These are phyloP conservation scores for Plumapathes pennacea DNA, from an alignment of 92 coral and sea anemone species.

Conservation along the genomic window DNA sequence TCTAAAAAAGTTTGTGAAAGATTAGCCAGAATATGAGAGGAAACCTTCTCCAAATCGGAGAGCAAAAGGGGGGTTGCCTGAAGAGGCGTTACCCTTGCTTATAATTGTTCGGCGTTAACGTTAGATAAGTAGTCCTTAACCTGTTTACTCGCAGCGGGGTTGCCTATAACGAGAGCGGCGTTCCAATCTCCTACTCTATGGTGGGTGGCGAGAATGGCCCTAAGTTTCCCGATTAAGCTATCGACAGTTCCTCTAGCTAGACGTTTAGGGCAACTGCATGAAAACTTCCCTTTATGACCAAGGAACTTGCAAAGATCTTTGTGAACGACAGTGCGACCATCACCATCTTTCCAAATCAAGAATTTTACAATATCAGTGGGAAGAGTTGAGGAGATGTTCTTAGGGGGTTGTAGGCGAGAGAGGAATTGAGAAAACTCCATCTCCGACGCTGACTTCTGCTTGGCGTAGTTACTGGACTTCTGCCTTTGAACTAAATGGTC, in stretches of 20 bases:
- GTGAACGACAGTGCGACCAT: slow-evolving; percentile 8
- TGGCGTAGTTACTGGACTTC: too few relatives aligned
- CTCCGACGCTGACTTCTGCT: slow-evolving; percentile 44
- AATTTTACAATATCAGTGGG: slow-evolving; percentile 35
- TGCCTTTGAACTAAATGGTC: too few relatives aligned
- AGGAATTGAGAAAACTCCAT: slow-evolving; percentile 25
- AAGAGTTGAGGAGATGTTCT: slow-evolving; percentile 15
- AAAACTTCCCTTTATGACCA: slow-evolving; percentile 8
- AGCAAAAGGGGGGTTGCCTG: slow-evolving; percentile 37
- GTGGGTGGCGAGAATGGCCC: slow-evolving; percentile 20
- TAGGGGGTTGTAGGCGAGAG: slow-evolving; percentile 4
- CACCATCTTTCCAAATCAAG: slow-evolving; percentile 15
- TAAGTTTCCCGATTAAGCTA: slow-evolving; percentile 32
- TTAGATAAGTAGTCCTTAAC: slow-evolving; percentile 32
- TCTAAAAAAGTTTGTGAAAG: too few relatives aligned
- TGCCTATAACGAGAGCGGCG: slow-evolving; percentile 22
- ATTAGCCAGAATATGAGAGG: too few relatives aligned
- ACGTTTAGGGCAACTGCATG: slow-evolving; percentile 9
- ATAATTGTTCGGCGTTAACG: slow-evolving; percentile 37
- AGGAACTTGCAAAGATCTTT: slow-evolving; percentile 10
- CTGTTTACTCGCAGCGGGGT: slow-evolving; percentile 36
- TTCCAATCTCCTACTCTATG: slow-evolving; percentile 42
- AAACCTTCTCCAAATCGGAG: slow-evolving; percentile 7
- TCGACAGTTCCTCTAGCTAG: slow-evolving; percentile 8
- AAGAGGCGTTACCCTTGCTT: slow-evolving; percentile 16